These are phyloP conservation scores for Sciurus vulgaris DNA, from an alignment of 2,797 vertebrate genomes.

Conservation along the genomic window DNA sequence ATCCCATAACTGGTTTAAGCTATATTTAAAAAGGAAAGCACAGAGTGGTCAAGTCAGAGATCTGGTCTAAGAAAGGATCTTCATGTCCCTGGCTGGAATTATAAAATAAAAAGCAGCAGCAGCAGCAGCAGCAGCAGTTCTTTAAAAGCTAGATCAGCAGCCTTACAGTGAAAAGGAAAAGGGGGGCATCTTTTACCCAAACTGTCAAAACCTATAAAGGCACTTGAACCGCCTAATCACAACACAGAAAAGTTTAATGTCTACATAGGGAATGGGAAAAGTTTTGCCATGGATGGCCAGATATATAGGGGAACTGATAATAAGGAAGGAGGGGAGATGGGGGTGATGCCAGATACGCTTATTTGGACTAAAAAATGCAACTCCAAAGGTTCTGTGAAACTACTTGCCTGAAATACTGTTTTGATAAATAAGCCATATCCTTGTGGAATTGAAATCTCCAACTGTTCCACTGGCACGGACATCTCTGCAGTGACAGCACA, in stretches of 20 bases:
- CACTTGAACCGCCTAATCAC: neutral
- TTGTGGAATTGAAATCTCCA: slow-evolving; percentile 86
- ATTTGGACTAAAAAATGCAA: neutral
- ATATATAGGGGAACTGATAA: neutral
- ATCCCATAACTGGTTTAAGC: slow-evolving; percentile 72
- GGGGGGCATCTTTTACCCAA: neutral
- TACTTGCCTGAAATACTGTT: slow-evolving; percentile 78
- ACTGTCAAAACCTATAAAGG: slow-evolving; percentile 52
- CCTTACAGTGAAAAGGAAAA: slow-evolving; percentile 15
- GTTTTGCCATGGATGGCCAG: neutral
- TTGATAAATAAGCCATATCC: slow-evolving; percentile 86
- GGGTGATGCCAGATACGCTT: neutral
- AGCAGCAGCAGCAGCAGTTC: neutral
- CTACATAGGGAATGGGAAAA: neutral
- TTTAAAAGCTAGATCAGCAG: neutral
- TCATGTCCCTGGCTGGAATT: slow-evolving; percentile 1
- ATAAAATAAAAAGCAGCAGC: neutral
- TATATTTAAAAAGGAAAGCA: slow-evolving; percentile 73
- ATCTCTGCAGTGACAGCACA: slow-evolving; percentile 82
- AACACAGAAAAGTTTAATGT: slow-evolving; percentile 30
- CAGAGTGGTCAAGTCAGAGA: slow-evolving; percentile 72
- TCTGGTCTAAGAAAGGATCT: slow-evolving; percentile 62
- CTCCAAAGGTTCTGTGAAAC: slow-evolving; percentile 65
- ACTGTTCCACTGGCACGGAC: slow-evolving; percentile 86
- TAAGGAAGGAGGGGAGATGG: neutral